Base-by-base conservation (phyloP, 2,113 vertebrate species). In the Tiliqua scincoides region DNA sequence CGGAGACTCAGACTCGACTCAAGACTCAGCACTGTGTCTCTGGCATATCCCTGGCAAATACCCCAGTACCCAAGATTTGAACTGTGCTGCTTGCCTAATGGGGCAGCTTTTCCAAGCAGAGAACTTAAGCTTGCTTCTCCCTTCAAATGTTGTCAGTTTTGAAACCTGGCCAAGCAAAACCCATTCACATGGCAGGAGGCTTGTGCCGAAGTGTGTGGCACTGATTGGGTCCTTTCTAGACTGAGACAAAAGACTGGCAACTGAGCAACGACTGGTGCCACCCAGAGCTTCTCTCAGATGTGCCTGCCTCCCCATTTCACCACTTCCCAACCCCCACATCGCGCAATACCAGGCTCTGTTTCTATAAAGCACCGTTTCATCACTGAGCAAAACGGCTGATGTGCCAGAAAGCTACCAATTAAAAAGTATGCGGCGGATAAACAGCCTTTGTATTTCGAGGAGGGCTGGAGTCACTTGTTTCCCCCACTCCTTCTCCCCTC, bases 361-460 rank as follows among this genome's bases (percentile, higher is more conserved):
- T 71, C 87, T 88, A 61, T 70, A 73, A 18, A 25, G 43, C 71
- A 81, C 77, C 57, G 52, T 84, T 92, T 93, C 87, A 70, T 87
- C 68, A 68, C 87, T 14, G 75, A 89, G 79, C 11, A 85, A 93
- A 1, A 32, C 67, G 43, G 78, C 73, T 0, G 1, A 87, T 89
- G 91, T 84, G 80, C 85, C 89, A 78, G 84, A 88, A 68, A 43
- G 78, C 65, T 88, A 88, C 82, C 90, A 93, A 91, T 94, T 94
- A 94, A 91, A 84, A 94, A 73, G 63, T 57, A 52, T 68, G 52
- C 57, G 25, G 0, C 65, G 65, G 84, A 91, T 81, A 92, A 84
- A 20, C 90, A 92, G 87, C 77, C 85, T 93, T 93, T 89, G 61
- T 92, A 71, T 90, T 90, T 87, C 67, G 27, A 84, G 71, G 35